phyloP scores from a whole-genome alignment of 2,797 vertebrate species.

The Crocidura indochinensis region DNA sequence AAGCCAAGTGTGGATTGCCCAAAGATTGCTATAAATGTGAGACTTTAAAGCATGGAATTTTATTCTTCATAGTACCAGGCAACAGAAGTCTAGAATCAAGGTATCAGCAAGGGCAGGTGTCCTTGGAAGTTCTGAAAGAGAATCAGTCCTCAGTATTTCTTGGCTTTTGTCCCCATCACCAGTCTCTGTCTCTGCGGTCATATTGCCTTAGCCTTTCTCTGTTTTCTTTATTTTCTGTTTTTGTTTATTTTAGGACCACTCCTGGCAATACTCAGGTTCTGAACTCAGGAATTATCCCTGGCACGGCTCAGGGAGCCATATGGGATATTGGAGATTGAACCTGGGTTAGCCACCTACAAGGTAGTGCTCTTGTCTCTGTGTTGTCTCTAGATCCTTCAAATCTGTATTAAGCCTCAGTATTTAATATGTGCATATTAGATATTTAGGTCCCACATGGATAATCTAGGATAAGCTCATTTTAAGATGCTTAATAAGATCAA shows the following conservation, averaged over 20 bases:
- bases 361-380: neutral
- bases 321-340: no score
- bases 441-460: neutral
- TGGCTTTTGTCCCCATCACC: neutral
- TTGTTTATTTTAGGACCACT: no score
- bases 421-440: neutral
- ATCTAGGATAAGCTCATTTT: neutral
- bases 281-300: no score
- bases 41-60: neutral
- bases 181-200: neutral
- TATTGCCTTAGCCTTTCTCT: neutral
- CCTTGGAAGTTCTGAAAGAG: neutral
- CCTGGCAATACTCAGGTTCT: no score
- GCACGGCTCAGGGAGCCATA: no score
- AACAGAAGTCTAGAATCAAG: neutral
- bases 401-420: slow-evolving; percentile 5
- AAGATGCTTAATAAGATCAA: neutral
- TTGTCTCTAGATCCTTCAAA: no score
- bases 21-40: neutral
- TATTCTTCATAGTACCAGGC: neutral
- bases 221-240: neutral
- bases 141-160: neutral
- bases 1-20: no score
- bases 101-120: neutral
- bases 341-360: no score